Evolutionary conservation across 2,113 vertebrate species (phyloP).

Genomic region (Cryptomyrus ogoouensis): DNA sequence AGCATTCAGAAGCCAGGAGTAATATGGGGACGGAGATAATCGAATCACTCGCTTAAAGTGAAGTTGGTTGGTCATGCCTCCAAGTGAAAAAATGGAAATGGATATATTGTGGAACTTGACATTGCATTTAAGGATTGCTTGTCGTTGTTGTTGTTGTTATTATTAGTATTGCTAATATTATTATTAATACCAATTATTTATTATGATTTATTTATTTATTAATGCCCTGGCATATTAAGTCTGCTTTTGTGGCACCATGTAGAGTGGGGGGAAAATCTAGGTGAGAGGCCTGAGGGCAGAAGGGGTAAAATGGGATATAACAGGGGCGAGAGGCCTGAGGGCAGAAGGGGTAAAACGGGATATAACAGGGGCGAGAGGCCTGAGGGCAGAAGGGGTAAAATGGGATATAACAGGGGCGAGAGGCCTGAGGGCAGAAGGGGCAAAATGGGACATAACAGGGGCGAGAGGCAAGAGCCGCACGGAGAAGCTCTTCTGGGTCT

Average conservation of each 20-base stretch:
- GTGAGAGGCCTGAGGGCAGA: background rate
- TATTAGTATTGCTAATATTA: background rate
- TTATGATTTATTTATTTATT: background rate
- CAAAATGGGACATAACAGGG: too few relatives aligned
- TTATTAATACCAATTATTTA: background rate
- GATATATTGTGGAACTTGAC: background rate
- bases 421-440: too few relatives aligned
- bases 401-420: too few relatives aligned
- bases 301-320: background rate
- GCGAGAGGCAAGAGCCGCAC: background rate
- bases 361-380: too few relatives aligned
- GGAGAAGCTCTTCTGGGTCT: background rate
- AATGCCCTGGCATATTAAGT: background rate
- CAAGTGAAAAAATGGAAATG: background rate
- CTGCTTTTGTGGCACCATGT: background rate
- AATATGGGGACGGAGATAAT: background rate
- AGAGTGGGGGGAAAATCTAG: background rate
- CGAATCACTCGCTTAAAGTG: background rate
- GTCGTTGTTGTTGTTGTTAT: background rate
- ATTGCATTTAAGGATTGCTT: background rate
- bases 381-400: too few relatives aligned
- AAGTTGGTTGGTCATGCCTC: background rate
- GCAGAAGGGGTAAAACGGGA: background rate
- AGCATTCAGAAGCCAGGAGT: background rate
- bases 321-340: background rate